phyloP scores from a whole-genome alignment of 2,888 invertebrate species.

The Euclidia mi region DNA sequence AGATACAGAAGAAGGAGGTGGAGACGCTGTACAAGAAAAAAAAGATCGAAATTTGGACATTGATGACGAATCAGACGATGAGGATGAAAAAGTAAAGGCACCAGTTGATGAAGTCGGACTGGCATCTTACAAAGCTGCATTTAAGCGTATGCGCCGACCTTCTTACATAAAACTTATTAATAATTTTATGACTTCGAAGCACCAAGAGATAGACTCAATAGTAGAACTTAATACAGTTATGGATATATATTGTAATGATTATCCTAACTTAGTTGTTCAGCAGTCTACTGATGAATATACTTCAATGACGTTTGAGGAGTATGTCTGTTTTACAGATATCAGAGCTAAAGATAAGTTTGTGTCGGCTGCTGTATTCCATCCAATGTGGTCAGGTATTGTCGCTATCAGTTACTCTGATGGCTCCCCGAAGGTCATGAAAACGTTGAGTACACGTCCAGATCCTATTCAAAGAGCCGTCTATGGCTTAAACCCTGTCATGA shows the following conservation, averaged over 20 bases:
- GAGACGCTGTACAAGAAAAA: conserved; percentile 65
- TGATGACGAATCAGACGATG: conserved; percentile 43
- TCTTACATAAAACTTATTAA: conserved; percentile 79
- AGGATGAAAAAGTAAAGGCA: conserved; percentile 53
- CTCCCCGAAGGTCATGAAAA: conserved; percentile 85
- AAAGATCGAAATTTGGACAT: conserved; percentile 18
- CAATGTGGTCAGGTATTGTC: conserved; percentile 92
- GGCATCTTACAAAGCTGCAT: conserved; percentile 70
- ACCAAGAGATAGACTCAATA: conserved; percentile 73
- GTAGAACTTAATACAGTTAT: conserved; percentile 85
- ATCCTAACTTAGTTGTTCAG: conserved; percentile 82
- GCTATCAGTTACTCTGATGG: conserved; percentile 92
- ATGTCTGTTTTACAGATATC: conserved; percentile 92
- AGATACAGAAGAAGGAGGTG: conserved; percentile 70
- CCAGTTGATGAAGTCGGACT: conserved; percentile 73
- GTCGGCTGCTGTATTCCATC: conserved; percentile 92
- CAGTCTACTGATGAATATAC: conserved; percentile 71
- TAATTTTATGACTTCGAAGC: conserved; percentile 66
- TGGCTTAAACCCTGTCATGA: conserved; percentile 91
- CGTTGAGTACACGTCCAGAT: conserved; percentile 77
- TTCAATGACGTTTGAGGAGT: conserved; percentile 84
- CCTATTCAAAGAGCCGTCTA: conserved; percentile 89
- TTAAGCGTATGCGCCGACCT: conserved; percentile 73
- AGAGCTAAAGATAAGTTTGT: conserved; percentile 92
- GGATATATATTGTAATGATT: conserved; percentile 92